These are phyloP conservation scores for Sphinx pinastri DNA, from an alignment of 2,888 invertebrate species.

Conservation along the genomic window DNA sequence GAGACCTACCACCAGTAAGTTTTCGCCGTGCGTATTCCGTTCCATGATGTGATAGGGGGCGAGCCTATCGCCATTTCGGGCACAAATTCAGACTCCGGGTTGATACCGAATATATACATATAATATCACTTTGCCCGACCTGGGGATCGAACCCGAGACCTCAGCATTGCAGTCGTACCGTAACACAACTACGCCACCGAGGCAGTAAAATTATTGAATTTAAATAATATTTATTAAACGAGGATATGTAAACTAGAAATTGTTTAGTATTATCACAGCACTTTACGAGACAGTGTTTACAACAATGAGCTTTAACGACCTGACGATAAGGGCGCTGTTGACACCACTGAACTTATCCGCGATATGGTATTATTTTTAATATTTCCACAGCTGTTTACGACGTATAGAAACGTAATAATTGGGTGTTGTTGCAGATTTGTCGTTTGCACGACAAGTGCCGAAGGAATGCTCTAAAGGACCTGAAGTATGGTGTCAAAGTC, in stretches of 20 bases:
- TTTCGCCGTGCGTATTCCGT: no score
- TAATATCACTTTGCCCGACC: no score
- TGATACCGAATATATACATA: no score
- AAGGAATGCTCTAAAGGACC: conserved; percentile 76
- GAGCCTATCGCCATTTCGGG: no score
- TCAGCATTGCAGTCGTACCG: no score
- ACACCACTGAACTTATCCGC: conserved; percentile 41
- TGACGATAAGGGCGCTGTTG: conserved; percentile 41
- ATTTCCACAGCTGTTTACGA: conserved; percentile 7
- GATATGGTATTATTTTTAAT: conserved; percentile 36
- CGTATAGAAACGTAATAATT: conserved; percentile 31
- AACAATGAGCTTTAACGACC: conserved; percentile 5
- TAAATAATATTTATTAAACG: neutral
- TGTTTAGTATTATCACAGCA: conserved; percentile 8
- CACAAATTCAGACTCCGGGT: no score
- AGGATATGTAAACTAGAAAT: neutral
- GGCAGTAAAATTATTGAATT: no score
- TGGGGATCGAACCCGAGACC: no score
- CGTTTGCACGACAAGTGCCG: conserved; percentile 69
- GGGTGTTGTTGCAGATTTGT: conserved; percentile 59
- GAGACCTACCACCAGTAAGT: no score
- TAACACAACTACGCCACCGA: no score
- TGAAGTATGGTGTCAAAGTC: conserved; percentile 69
- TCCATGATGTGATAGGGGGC: no score
- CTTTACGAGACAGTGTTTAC: neutral